phyloP scores from a whole-genome alignment of 2,888 invertebrate species.

The Chaetogeoica ovagalla region DNA sequence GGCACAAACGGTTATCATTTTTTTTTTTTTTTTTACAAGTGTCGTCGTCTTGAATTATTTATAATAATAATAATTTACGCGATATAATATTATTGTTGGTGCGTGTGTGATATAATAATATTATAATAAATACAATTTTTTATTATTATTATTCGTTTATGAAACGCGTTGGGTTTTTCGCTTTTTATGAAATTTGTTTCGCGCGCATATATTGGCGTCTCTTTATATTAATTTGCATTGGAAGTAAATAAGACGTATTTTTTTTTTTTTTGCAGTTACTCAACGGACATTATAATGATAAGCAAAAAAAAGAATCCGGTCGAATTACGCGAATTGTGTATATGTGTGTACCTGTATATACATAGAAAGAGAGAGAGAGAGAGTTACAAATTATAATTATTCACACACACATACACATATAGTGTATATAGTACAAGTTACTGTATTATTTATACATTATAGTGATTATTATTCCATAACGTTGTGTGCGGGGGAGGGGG shows the following conservation, averaged over 20 bases:
- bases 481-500: too few relatives aligned
- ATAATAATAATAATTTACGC: too few relatives aligned
- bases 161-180: too few relatives aligned
- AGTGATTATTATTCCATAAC: too few relatives aligned
- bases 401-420: background rate
- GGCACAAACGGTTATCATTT: constrained; percentile 43
- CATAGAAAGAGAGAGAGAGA: background rate
- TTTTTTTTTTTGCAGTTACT: background rate
- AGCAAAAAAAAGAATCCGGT: background rate
- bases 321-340: background rate
- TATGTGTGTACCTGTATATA: background rate
- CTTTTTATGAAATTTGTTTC: too few relatives aligned
- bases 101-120: too few relatives aligned
- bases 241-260: background rate
- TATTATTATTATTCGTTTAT: too few relatives aligned
- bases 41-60: background rate
- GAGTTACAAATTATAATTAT: too few relatives aligned
- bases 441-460: too few relatives aligned
- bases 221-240: background rate
- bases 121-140: too few relatives aligned
- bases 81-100: too few relatives aligned
- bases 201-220: background rate
- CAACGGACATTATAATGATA: background rate
- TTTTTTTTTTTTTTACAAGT: too few relatives aligned
- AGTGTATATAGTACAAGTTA: background rate